A percentile compares a stretch with the other conserved stretches of the same genome.
Evolutionary conservation across 2,113 vertebrate species (phyloP).

Genomic region (Callospermophilus lateralis): DNA sequence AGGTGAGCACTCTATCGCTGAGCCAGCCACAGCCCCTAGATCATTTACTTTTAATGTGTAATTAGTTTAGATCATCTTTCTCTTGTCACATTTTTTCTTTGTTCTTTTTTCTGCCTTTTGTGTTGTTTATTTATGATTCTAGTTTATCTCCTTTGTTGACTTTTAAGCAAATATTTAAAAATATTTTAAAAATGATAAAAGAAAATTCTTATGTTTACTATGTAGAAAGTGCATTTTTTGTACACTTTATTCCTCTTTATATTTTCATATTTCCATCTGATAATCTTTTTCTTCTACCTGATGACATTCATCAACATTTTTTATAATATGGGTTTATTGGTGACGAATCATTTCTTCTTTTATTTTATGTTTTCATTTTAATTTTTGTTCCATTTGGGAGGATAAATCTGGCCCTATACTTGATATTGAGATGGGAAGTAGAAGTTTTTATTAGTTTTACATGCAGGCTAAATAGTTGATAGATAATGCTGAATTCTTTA

Average conservation of each 20-base stretch:
- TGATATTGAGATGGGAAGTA: background rate
- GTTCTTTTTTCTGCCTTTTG: background rate
- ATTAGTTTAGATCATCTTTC: background rate
- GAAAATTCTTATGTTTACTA: background rate
- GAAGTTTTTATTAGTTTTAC: constrained; percentile 52
- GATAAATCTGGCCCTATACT: background rate
- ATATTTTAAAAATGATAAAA: background rate
- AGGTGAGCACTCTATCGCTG: too few relatives aligned
- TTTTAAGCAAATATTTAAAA: background rate
- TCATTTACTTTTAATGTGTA: constrained; percentile 52
- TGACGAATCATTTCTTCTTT: background rate
- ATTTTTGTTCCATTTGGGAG: background rate
- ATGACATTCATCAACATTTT: background rate
- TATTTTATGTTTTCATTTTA: background rate
- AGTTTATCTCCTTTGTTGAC: constrained; percentile 1
- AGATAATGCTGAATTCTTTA: constrained; percentile 1
- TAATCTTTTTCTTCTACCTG: background rate
- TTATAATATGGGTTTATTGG: background rate
- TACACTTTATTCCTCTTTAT: background rate
- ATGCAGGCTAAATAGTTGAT: background rate
- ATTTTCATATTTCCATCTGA: background rate
- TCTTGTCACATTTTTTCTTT: background rate
- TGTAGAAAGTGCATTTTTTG: background rate
- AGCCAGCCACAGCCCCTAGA: background rate
- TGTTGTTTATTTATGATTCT: background rate